Percentiles rank a stretch among this genome's conserved stretches.
phyloP scores from a whole-genome alignment of 2,888 invertebrate genomes.

The Steromphala cineraria region DNA sequence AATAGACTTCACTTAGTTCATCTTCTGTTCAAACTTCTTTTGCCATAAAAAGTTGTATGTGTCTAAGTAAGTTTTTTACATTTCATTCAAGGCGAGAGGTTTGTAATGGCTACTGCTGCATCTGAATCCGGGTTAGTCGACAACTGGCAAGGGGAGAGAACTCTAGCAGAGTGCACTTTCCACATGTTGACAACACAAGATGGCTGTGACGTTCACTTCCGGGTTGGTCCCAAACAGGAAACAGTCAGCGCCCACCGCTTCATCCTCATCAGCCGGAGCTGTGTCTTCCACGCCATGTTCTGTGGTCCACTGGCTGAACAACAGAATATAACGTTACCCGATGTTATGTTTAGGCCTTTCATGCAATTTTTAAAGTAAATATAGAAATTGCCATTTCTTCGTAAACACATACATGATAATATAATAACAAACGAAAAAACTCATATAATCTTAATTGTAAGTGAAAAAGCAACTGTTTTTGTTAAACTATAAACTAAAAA shows the following conservation, averaged over 20 bases:
- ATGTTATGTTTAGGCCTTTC: not conserved
- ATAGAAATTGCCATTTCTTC: too few species aligned
- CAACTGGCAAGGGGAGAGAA: not conserved
- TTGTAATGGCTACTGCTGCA: too few species aligned
- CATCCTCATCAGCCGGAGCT: conserved; percentile 13
- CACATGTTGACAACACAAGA: not conserved
- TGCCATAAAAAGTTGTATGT: too few species aligned
- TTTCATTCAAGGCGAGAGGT: too few species aligned
- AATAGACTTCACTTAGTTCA: too few species aligned
- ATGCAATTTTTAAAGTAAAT: conserved; percentile 7
- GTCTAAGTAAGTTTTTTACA: too few species aligned
- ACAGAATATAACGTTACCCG: not conserved
- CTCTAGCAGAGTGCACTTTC: not conserved
- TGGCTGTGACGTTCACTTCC: not conserved
- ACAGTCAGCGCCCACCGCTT: conserved; percentile 7
- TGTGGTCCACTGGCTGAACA: conserved; percentile 23
- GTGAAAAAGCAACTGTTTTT: too few species aligned
- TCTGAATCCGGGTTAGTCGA: not conserved
- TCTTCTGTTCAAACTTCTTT: too few species aligned
- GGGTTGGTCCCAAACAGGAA: not conserved
- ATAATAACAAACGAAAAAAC: too few species aligned
- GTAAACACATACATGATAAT: too few species aligned
- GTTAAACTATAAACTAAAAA: too few species aligned
- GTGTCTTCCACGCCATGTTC: conserved; percentile 19
- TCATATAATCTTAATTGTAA: too few species aligned